phyloP scores from a whole-genome alignment of 1,140 invertebrate species.

The Diploscapter pachys region DNA sequence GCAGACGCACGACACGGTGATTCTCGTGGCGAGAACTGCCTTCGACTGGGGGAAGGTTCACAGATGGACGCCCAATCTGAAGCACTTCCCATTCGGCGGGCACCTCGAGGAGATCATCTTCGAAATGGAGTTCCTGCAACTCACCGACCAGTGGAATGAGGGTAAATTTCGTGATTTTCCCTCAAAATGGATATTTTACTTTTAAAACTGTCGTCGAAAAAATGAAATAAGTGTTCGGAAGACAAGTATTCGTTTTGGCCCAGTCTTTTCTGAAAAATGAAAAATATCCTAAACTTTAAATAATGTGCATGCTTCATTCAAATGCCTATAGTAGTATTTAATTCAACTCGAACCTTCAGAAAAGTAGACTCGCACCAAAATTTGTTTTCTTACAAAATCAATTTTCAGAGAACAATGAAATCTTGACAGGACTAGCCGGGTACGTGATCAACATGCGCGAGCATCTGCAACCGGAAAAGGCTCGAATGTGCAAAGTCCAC shows the following conservation, averaged over 20 bases:
- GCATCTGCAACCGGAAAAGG: conserved; percentile 71
- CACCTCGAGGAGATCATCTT: conserved; percentile 74
- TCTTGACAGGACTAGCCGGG: conserved; percentile 79
- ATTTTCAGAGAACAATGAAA: conserved; percentile 55
- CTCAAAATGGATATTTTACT: neutral
- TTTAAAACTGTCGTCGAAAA: no score
- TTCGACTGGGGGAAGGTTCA: conserved; percentile 65
- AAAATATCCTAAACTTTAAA: no score
- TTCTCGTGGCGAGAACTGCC: conserved; percentile 83
- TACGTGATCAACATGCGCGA: conserved; percentile 72
- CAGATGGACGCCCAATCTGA: conserved; percentile 26
- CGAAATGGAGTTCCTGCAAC: conserved; percentile 68
- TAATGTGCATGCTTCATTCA: no score
- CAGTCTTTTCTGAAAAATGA: no score
- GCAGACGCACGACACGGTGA: conserved; percentile 77
- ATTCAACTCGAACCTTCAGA: no score
- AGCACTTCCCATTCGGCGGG: conserved; percentile 45
- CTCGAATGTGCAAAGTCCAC: conserved; percentile 68
- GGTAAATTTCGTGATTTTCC: conserved; percentile 7
- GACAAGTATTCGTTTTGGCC: no score
- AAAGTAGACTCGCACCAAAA: no score
- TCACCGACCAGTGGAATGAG: neutral
- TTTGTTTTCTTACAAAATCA: neutral
- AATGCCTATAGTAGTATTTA: no score
- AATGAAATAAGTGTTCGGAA: no score